Conservation (phyloP, 2,888 invertebrate species). For the Galeruca laticollis region DNA sequence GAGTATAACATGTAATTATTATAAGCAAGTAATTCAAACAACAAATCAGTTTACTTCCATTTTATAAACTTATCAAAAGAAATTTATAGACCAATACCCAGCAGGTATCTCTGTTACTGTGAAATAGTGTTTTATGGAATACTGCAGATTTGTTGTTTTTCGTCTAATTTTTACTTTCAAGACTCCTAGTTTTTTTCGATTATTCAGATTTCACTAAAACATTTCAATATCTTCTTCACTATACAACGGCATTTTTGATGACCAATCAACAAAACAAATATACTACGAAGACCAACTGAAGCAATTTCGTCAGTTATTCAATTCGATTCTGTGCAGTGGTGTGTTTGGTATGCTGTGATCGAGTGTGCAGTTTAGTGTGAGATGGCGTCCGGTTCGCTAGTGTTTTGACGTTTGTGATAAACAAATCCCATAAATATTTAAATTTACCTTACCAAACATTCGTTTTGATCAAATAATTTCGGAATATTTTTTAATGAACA, state of each 20-base stretch:
- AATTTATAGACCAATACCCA: too few relatives aligned
- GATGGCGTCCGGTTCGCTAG: conserved; percentile 59
- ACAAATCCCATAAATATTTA: conserved; percentile 48
- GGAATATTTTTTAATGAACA: conserved; percentile 25
- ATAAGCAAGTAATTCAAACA: too few relatives aligned
- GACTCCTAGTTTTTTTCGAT: too few relatives aligned
- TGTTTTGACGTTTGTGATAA: conserved; percentile 56
- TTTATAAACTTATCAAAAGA: too few relatives aligned
- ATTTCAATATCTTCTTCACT: background rate
- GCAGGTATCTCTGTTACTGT: too few relatives aligned
- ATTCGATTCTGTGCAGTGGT: conserved; percentile 19
- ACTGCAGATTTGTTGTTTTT: too few relatives aligned
- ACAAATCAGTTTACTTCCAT: too few relatives aligned
- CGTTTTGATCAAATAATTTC: conserved; percentile 22
- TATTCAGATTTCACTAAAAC: background rate
- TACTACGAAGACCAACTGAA: background rate
- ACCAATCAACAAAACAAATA: background rate
- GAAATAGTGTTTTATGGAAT: too few relatives aligned
- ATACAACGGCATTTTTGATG: background rate
- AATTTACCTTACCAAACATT: conserved; percentile 17
- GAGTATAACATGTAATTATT: too few relatives aligned
- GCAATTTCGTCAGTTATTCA: background rate
- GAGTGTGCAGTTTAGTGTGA: conserved; percentile 57
- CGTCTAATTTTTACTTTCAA: too few relatives aligned
- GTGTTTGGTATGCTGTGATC: background rate